Evolutionary conservation across 2,797 vertebrate species (phyloP), one percentile per base, ranked within the genome.

Genomic region (Parambassis ranga): DNA sequence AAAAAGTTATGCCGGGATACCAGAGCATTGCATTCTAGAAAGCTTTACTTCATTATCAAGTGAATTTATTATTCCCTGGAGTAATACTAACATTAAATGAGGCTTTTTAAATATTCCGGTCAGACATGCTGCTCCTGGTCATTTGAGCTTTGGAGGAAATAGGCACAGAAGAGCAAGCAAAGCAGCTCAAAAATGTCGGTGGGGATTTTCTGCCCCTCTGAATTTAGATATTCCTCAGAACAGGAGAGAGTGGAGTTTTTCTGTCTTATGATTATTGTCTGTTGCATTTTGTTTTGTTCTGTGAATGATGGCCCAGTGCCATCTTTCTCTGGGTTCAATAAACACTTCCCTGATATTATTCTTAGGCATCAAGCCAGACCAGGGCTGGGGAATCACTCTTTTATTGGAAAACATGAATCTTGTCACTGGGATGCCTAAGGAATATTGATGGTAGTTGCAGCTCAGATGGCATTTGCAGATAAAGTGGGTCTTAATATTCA

Each of bases 321-420:
- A 72, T 87, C 67, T 70, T 76, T 83, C 66, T 73, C 62, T 46
- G 46, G 65, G 62, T 83, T 88, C 85, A 89, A 85, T 87, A 88
- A 87, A 90, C 71, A 85, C 72, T 81, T 88, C 71, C 77, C 75
- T 75, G 75, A 79, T 82, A 85, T 87, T 86, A 85, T 88, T 90
- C 70, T 72, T 44, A 57, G 70, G 67, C 68, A 84, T 70, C 44
- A 80, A 82, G 79, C 81, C 85, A 83, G 79, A 78, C 37, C 59
- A 58, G 79, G 53, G 65, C 75, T 68, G 73, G 57, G 71, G 80
- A 88, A 74, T 83, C 56, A 69, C 49, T 50, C 58, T 85, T 90
- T 92, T 91, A 91, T 91, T 88, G 87, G 77, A 90, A 87, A 86
- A 84, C 83, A 91, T 89, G 79, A 82, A 89, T 91, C 87, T 88